phyloP scores from a whole-genome alignment of 2,113 vertebrate species.

The Rostratula benghalensis region DNA sequence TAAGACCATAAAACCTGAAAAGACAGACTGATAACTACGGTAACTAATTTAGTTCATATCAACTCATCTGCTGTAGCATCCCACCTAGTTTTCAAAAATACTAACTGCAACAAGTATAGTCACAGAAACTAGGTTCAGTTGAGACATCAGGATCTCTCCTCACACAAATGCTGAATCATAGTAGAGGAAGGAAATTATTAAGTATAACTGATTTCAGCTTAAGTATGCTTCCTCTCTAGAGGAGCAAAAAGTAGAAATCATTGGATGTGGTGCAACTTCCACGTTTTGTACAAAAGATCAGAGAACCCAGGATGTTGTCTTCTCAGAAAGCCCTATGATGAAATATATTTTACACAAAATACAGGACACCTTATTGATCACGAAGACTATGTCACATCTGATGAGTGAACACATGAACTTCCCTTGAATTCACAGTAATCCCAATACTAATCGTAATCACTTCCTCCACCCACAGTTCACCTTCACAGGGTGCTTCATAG shows the following conservation, averaged over 20 bases:
- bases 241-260: neutral
- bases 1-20: neutral
- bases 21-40: neutral
- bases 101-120: neutral
- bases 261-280: neutral
- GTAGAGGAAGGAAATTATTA: slow-evolving; percentile 8
- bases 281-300: neutral
- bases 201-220: neutral
- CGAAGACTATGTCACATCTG: neutral
- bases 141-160: neutral
- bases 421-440: neutral
- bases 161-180: neutral
- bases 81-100: neutral
- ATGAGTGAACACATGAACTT: neutral
- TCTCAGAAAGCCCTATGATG: neutral
- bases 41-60: neutral
- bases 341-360: neutral
- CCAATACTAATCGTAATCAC: neutral
- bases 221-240: neutral
- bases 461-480: neutral
- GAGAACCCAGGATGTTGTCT: neutral
- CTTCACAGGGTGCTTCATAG: neutral
- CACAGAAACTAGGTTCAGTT: neutral
- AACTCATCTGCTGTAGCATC: neutral
- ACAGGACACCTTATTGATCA: neutral